A percentile compares a stretch with the other conserved stretches of the same genome.
Evolutionary conservation across 2,113 vertebrate genomes (phyloP).

Genomic region (Xiphophorus hellerii): DNA sequence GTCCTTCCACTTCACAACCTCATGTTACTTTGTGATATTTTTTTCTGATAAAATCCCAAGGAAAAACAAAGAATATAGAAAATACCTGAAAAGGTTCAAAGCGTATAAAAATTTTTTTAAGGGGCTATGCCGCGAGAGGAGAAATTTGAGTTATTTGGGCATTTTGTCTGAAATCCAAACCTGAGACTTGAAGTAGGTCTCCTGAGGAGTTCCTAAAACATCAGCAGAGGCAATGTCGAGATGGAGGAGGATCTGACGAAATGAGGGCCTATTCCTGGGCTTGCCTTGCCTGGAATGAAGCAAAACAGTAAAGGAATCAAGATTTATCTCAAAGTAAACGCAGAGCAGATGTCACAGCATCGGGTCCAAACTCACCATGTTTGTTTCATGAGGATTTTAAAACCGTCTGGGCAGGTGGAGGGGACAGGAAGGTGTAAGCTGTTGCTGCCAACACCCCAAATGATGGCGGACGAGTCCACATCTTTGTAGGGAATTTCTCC

Average conservation of each 20-base stretch:
- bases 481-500: conserved; percentile 99
- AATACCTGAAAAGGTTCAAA: no score
- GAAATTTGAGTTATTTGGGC: neutral
- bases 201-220: conserved; percentile 93
- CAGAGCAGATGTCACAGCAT: neutral
- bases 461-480: conserved; percentile 97
- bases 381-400: conserved; percentile 99
- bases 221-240: conserved; percentile 95
- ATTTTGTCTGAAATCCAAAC: conserved; percentile 64
- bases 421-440: conserved; percentile 98
- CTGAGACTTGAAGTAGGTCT: conserved; percentile 99
- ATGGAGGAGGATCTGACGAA: conserved; percentile 96
- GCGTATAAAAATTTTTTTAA: neutral
- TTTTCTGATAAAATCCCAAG: no score
- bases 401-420: conserved; percentile 96
- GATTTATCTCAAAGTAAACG: neutral
- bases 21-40: no score
- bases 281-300: conserved; percentile 90
- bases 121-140: neutral
- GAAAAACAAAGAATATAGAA: no score
- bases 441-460: conserved; percentile 99
- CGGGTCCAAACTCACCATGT: conserved; percentile 86
- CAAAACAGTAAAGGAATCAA: neutral
- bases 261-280: conserved; percentile 95
- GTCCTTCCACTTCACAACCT: no score